Base-by-base conservation (phyloP, 2,888 invertebrate species). In the Scaptomyza cyrtandrae region DNA sequence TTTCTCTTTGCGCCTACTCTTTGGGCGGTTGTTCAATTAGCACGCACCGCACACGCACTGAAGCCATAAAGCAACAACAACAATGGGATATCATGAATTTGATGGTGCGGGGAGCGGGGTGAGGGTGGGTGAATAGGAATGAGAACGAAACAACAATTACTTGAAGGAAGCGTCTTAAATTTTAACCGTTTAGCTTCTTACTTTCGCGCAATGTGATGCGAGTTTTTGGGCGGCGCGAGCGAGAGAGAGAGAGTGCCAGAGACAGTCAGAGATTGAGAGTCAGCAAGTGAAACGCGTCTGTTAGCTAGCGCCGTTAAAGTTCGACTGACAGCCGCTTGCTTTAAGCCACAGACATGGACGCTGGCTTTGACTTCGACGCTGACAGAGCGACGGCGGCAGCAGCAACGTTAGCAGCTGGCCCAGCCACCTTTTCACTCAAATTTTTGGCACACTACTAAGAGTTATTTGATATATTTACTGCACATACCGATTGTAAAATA, bases 1-100 rank as follows among this genome's bases (percentile, higher is more conserved):
- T 87, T 82, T 82, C 87, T 85, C 87, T 87, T 82, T 69, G 57
- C 67, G 82, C 82, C 85, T 61, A 78, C 79, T 62, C 72, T 58
- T 43, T 49, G 14, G 59, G 49, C 54, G 59, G 54, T 57, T 59
- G 39, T 55, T 57, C 66, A 86, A 80, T 81, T 84, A 81, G 66
- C 81, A 84, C 76, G 70, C 61, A 78, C 68, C 63, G 66, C 62
- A 70, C 78, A 78, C 77, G 67, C 75, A 77, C 71, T 66, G 62
- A 69, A 72, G 67, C 61, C 49, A 70, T 66, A 53, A 61, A 63
- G 49, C 61, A 53, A 58, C 58, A 69, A 58, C 58, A 69, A 33
- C 55, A 55, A 52, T 45, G 29, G 37, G 41, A 46, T 44, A 48
- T n/a, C n/a, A n/a, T n/a, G n/a, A n/a, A n/a, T n/a, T n/a, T n/a